Evolutionary conservation across 2,888 invertebrate species (phyloP).

Genomic region (Ormyrus thymus): DNA sequence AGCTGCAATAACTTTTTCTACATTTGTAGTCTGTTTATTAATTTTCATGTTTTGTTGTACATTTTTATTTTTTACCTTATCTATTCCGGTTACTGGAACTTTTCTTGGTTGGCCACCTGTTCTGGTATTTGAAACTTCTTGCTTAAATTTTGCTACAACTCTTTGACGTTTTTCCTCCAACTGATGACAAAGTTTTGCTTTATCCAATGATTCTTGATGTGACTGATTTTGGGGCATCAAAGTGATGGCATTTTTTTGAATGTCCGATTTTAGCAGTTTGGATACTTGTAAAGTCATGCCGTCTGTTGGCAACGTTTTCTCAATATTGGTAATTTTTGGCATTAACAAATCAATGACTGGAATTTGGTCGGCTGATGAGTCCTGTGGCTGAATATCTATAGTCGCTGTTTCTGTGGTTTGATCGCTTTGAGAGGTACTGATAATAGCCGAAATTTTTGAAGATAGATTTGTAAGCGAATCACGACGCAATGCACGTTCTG

Average conservation of each 20-base stretch:
- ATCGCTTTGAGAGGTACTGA: conserved; percentile 10
- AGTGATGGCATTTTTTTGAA: conserved; percentile 6
- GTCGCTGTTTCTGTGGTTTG: neutral
- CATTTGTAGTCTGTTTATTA: conserved; percentile 4
- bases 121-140: neutral
- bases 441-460: conserved; percentile 66
- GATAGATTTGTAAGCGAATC: conserved; percentile 68
- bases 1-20: neutral
- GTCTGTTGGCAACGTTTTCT: conserved; percentile 34
- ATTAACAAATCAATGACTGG: too few relatives aligned
- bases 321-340: conserved; percentile 59
- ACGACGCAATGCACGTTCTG: conserved; percentile 64
- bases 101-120: neutral
- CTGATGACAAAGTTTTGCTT: conserved; percentile 49
- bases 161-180: conserved; percentile 68
- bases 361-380: too few relatives aligned
- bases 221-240: conserved; percentile 8
- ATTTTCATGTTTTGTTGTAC: conserved; percentile 34
- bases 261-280: conserved; percentile 33
- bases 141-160: conserved; percentile 60
- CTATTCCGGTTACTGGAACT: neutral
- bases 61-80: conserved; percentile 28
- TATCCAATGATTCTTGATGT: conserved; percentile 8
- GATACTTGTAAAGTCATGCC: conserved; percentile 29
- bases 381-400: too few relatives aligned